phyloP scores from a whole-genome alignment of 1,140 invertebrate species.

The Cydia fagiglandana region DNA sequence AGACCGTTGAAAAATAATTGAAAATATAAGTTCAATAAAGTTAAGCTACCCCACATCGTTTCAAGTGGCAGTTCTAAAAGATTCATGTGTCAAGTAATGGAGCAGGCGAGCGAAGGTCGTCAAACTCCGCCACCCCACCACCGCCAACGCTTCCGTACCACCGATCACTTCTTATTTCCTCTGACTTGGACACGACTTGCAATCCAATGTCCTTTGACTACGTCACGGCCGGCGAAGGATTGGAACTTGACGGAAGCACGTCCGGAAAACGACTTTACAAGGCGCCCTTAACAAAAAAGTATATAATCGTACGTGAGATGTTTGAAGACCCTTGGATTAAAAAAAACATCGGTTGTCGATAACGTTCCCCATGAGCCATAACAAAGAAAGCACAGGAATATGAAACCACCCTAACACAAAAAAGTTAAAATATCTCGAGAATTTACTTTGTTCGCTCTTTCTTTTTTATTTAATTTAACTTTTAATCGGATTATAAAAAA shows the following conservation, averaged over 20 bases:
- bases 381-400: too few relatives aligned
- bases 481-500: too few relatives aligned
- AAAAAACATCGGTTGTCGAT: not conserved
- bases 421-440: too few relatives aligned
- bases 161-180: constrained; percentile 30
- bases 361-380: too few relatives aligned
- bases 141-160: constrained; percentile 30
- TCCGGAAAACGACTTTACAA: not conserved
- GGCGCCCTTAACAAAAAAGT: not conserved
- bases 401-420: too few relatives aligned
- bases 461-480: too few relatives aligned
- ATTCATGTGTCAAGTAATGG: constrained; percentile 10
- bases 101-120: constrained; percentile 32
- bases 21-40: not conserved
- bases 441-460: too few relatives aligned
- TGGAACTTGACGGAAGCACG: constrained; percentile 15
- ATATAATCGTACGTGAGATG: not conserved
- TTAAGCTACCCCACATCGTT: not conserved
- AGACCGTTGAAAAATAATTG: too few relatives aligned
- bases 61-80: constrained; percentile 6
- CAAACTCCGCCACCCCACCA: constrained; percentile 33
- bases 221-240: not conserved
- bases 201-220: constrained; percentile 9
- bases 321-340: not conserved
- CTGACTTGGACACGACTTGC: constrained; percentile 7